Conservation (phyloP, 2,797 vertebrate species). For the Sebastes nivosus region DNA sequence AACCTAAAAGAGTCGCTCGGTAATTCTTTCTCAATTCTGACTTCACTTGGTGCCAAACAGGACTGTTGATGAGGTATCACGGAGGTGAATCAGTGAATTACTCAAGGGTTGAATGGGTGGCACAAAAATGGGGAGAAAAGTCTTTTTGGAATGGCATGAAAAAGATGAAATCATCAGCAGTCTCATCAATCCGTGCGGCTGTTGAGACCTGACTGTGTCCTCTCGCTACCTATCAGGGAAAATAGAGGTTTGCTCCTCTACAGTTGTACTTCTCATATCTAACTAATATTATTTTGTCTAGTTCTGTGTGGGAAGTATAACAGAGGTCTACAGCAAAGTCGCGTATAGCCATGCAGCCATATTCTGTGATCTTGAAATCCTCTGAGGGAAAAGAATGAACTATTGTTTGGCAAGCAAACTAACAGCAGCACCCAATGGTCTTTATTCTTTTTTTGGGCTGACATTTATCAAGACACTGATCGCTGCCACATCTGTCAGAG, state of each 20-base stretch:
- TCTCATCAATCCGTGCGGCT: conserved; percentile 14
- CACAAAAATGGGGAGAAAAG: background rate
- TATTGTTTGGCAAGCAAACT: conserved; percentile 23
- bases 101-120: conserved; percentile 18
- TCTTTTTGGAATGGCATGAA: conserved; percentile 18
- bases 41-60: conserved; percentile 16
- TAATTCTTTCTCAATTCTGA: conserved; percentile 27
- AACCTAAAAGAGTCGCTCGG: background rate
- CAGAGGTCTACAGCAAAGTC: background rate
- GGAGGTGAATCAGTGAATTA: conserved; percentile 13
- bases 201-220: conserved; percentile 9
- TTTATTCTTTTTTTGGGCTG: conserved; percentile 27
- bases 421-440: conserved; percentile 34
- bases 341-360: background rate
- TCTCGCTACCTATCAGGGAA: background rate
- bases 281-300: background rate
- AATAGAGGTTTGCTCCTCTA: conserved; percentile 19
- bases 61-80: conserved; percentile 26
- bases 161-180: conserved; percentile 43
- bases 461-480: conserved; percentile 51
- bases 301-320: background rate
- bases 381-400: conserved; percentile 6
- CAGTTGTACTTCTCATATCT: background rate
- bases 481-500: conserved; percentile 38
- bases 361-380: conserved; percentile 1